Base-by-base conservation (phyloP, 2,797 vertebrate species). In the Furcifer pardalis region DNA sequence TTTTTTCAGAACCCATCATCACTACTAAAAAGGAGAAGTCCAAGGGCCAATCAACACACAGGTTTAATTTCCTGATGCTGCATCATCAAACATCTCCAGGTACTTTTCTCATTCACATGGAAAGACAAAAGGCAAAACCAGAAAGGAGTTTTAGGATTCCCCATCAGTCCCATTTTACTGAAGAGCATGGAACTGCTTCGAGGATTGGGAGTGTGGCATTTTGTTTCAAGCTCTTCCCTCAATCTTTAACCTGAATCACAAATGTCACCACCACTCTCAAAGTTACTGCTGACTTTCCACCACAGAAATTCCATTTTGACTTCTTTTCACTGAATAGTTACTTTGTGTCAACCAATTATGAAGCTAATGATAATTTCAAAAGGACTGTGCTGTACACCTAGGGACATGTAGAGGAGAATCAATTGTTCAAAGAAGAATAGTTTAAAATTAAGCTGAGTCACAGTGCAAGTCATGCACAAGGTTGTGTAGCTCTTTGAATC, bases 1-100 rank as follows among this genome's bases (percentile, higher is more conserved):
- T 93, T 93, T 87, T 82, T 86, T 93, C 89, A 93, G 87, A 89
- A 88, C 91, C 90, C 89, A 62, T 86, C 87, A 76, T 82, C 84
- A 78, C 76, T 46, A 66, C n/a, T 15, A 4, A 81, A 86, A 91
- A 89, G 81, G 82, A 90, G 84, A 84, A 76, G 85, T 74, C 7
- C 62, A 21, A 78, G 12, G 49, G 25, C 32, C 40, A 69, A 78
- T 32, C 9, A 42, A 84, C n/a, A 78, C 21, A 44, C 19, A 23
- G 0, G 0, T 56, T 74, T 80, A 40, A 44, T 37, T 65, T 60
- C 15, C 56, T 63, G 49, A 27, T 83, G 25, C 44, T 35, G 27
- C 9, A 37, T 42, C 71, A 68, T 7, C 59, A 30, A 60, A 32
- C 3, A 44, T 66, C 37, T 7, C 25, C 13, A 32, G 42, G 2